Evolutionary conservation across 2,888 invertebrate genomes (phyloP).

Genomic region (Hydropsyche betteni): DNA sequence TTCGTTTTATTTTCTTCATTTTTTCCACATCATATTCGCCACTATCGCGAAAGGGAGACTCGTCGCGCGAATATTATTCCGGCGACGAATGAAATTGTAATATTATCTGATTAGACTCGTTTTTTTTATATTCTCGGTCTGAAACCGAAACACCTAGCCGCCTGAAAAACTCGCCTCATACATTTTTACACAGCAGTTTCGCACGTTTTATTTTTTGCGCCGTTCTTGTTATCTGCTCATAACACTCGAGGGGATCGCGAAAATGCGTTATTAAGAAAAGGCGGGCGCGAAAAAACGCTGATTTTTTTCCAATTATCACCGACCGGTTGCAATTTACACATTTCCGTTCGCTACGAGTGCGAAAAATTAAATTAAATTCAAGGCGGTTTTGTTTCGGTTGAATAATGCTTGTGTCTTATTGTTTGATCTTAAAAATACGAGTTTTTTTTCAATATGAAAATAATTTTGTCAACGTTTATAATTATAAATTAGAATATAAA

Average conservation of each 20-base stretch:
- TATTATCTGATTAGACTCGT: conserved; percentile 18
- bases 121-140: background rate
- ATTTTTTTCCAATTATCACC: background rate
- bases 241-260: conserved; percentile 28
- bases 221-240: conserved; percentile 27
- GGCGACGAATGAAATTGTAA: background rate
- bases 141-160: conserved; percentile 1
- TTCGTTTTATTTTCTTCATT: too few species aligned
- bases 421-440: too few species aligned
- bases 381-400: too few species aligned
- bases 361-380: too few species aligned
- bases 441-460: too few species aligned
- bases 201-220: conserved; percentile 25
- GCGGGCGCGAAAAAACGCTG: conserved; percentile 6
- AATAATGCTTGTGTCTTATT: too few species aligned
- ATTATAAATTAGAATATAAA: too few species aligned
- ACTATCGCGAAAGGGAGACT: background rate
- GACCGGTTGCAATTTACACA: too few species aligned
- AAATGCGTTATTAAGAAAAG: conserved; percentile 32
- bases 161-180: conserved; percentile 20
- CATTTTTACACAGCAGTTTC: conserved; percentile 30
- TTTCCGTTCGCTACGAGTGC: too few species aligned
- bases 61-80: background rate
- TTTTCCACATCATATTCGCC: too few species aligned
- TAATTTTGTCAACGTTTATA: too few species aligned